Evolutionary conservation across 2,113 vertebrate species (phyloP).

Genomic region (Heptranchias perlo): DNA sequence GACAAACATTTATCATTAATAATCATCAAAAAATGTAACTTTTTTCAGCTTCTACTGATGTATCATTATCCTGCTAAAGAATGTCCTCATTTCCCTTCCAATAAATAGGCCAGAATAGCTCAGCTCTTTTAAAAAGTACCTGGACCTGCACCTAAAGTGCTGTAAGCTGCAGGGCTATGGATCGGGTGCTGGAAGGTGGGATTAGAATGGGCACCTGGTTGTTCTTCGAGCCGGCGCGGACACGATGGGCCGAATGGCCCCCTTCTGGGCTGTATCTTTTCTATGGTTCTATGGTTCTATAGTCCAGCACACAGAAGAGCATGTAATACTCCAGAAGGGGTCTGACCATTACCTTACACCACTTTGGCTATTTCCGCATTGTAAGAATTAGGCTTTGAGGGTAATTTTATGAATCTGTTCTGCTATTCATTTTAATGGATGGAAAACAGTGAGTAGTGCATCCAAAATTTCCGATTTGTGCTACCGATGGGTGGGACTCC

Average conservation of each 20-base stretch:
- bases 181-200: no score
- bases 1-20: background rate
- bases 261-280: no score
- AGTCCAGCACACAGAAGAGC: background rate
- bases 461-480: background rate
- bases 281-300: no score
- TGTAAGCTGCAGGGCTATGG: no score
- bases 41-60: background rate
- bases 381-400: background rate
- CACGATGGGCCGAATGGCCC: no score
- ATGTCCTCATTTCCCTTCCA: background rate
- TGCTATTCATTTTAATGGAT: background rate
- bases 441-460: background rate
- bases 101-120: background rate
- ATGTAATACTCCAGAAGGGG: background rate
- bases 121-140: no score
- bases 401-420: background rate
- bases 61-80: background rate
- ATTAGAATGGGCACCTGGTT: no score
- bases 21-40: background rate
- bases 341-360: background rate
- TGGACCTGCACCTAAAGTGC: no score
- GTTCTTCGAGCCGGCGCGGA: no score
- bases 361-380: slow-evolving; percentile 1
- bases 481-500: background rate